Evolutionary conservation across 1,140 invertebrate genomes (phyloP).

Genomic region (Linepithema humile): DNA sequence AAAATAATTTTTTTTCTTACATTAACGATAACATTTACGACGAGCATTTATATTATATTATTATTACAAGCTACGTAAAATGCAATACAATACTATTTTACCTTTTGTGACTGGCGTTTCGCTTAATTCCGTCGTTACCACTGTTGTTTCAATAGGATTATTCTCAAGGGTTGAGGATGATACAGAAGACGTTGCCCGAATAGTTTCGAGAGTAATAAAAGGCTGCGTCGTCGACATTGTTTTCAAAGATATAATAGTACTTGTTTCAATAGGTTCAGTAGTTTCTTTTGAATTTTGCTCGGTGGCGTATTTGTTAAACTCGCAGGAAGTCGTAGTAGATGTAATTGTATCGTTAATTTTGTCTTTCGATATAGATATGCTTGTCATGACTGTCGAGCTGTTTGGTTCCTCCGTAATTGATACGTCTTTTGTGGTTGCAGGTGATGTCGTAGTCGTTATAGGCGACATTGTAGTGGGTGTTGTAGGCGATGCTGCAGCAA

Average conservation of each 20-base stretch:
- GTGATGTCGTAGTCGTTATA: neutral
- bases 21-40: neutral
- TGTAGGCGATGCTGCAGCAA: neutral
- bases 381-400: neutral
- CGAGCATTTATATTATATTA: neutral
- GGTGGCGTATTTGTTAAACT: neutral
- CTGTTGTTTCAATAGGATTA: neutral
- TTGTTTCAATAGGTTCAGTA: neutral
- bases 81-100: constrained; percentile 20
- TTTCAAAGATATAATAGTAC: neutral
- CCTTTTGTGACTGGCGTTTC: neutral
- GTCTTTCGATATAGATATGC: neutral
- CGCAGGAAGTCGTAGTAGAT: neutral
- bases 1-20: neutral
- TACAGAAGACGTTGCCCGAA: neutral
- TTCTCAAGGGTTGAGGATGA: neutral
- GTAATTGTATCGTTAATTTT: neutral
- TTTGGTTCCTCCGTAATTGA: neutral
- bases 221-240: neutral
- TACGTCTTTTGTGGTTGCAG: neutral
- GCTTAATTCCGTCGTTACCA: neutral
- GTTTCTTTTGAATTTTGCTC: neutral
- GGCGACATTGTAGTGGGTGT: neutral
- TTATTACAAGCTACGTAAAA: neutral
- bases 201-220: neutral